Conservation (phyloP, 37 sponge, comb jelly and placozoan species). For the Halisarca cf. caerulea region DNA sequence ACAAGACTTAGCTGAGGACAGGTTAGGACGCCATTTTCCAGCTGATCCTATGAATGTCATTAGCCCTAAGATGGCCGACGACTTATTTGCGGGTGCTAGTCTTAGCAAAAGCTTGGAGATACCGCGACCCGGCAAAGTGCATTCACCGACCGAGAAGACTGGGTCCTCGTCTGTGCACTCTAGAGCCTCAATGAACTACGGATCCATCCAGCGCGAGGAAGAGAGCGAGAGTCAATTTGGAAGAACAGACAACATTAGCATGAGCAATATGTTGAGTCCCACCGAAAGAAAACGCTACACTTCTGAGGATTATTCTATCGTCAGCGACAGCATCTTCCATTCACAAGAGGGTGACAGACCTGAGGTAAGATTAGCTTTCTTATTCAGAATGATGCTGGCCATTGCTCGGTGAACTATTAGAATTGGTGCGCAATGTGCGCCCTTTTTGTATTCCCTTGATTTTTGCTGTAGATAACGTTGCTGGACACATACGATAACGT, state of each 20-base stretch:
- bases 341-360: neutral
- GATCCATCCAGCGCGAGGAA: too few species aligned
- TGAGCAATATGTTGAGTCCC: too few species aligned
- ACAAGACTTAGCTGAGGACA: too few species aligned
- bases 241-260: too few species aligned
- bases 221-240: too few species aligned
- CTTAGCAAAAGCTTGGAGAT: neutral
- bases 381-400: too few species aligned
- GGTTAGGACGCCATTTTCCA: neutral
- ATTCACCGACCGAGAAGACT: neutral
- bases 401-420: too few species aligned
- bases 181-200: too few species aligned
- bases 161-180: too few species aligned
- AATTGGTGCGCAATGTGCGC: too few species aligned
- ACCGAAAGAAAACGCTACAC: too few species aligned
- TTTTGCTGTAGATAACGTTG: neutral
- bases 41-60: neutral
- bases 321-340: neutral
- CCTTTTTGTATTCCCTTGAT: too few species aligned
- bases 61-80: neutral
- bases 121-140: neutral
- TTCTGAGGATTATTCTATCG: conserved; percentile 3
- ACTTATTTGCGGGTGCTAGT: neutral
- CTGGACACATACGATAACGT: conserved; percentile 12
- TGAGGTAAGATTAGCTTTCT: conserved; percentile 2